Base-by-base conservation (phyloP, 2,888 invertebrate species). In the Euzophera pinguis region DNA sequence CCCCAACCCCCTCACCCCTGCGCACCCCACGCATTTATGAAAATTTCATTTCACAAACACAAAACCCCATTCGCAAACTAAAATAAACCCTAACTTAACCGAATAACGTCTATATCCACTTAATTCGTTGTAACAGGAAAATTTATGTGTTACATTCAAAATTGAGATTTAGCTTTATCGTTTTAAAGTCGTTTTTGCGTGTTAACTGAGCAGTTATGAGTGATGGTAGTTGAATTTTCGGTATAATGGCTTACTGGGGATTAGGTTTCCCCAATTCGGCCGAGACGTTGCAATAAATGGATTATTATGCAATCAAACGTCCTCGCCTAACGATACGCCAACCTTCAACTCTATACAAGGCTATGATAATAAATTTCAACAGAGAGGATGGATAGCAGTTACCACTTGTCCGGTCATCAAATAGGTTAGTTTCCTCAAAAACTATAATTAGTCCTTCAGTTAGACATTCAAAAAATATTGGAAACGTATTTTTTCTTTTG, bases 31-130 rank as follows among this genome's bases (percentile, higher is more conserved):
- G 77, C 81, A 81, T 81, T 88, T 88, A 87, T 88, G 87, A 84
- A 88, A 88, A 84, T 87, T 85, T 86, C 84, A 91, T 91, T 89
- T 87, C 79, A 80, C 22, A 83, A 86, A 79, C 77, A 69, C 65
- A 58, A 56, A 38, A 64, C 55, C 55, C 64, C 60, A 61, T 65
- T 56, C 63, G 59, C 84, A 77, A 73, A 75, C 81, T 65, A 81
- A 86, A 84, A 74, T 81, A 77, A 76, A 81, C 88, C 75, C 71
- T 89, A 84, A 79, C 73, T 59, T 70, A 56, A 74, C 71, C 68
- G 57, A 69, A 65, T 75, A 88, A 71, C 79, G 85, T 72, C 73
- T 72, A 82, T 75, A 77, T 72, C 80, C 80, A 74, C 83, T 83
- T 74, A 81, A 80, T 81, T 78, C 70, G 52, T 54, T 58, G 45